These are phyloP conservation scores for Dermochelys coriacea DNA, from an alignment of 2,797 vertebrate genomes.

Conservation along the genomic window DNA sequence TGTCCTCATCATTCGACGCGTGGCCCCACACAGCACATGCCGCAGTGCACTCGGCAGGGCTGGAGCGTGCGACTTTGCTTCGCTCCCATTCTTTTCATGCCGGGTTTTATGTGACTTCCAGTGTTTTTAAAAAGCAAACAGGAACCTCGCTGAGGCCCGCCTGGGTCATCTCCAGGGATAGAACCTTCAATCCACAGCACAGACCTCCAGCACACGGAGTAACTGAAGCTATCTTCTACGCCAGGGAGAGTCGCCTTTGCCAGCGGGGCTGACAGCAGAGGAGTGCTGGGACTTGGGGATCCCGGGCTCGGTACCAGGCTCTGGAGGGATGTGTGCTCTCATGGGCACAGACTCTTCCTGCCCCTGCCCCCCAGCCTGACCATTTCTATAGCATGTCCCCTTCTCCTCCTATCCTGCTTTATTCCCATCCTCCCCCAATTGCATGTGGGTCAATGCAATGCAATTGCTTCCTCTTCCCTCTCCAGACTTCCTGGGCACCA, in stretches of 20 bases:
- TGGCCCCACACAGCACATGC: too few relatives aligned
- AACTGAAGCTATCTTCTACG: neutral
- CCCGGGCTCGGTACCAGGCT: neutral
- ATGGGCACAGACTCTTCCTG: neutral
- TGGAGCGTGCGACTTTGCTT: rapidly evolving
- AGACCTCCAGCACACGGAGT: neutral
- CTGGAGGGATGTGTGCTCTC: neutral
- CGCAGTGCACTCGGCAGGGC: too few relatives aligned
- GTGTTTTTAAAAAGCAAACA: neutral
- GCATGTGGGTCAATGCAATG: neutral
- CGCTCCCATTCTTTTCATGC: neutral
- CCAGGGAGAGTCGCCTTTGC: neutral
- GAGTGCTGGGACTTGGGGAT: neutral
- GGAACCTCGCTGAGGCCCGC: neutral
- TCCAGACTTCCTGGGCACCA: neutral
- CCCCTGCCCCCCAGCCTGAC: too few relatives aligned
- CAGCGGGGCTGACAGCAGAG: neutral
- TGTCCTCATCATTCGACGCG: too few relatives aligned
- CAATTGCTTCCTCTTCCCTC: neutral
- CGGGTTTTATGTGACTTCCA: neutral
- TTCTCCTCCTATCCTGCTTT: too few relatives aligned
- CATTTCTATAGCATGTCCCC: too few relatives aligned
- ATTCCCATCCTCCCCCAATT: neutral
- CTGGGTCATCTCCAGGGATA: neutral
- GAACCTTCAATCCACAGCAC: neutral